A percentile compares a stretch with the other conserved stretches of the same genome.
Evolutionary conservation across 2,113 vertebrate species (phyloP).

Genomic region (Hydrochoerus hydrochaeris): DNA sequence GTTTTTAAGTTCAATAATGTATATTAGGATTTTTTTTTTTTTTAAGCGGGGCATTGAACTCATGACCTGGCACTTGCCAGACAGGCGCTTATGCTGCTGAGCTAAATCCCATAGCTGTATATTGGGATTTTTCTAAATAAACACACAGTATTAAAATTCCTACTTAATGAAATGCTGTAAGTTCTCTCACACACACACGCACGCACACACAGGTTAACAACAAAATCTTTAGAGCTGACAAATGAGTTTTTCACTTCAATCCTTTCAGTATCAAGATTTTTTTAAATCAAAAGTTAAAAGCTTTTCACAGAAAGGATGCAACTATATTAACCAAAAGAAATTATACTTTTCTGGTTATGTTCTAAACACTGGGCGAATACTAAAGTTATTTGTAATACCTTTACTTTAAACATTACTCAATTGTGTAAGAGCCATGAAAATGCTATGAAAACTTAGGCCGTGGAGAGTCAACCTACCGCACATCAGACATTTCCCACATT

Average conservation of each 20-base stretch:
- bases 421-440: not conserved
- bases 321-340: slow-evolving; percentile 27
- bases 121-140: not conserved
- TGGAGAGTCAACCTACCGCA: not conserved
- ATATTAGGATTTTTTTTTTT: not conserved
- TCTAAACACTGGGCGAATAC: not conserved
- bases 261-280: not conserved
- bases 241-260: not conserved
- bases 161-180: slow-evolving; percentile 10
- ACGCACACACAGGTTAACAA: not conserved
- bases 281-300: slow-evolving; percentile 5
- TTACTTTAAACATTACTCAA: not conserved
- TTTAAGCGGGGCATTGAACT: too few relatives aligned
- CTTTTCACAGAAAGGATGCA: not conserved
- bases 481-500: not conserved
- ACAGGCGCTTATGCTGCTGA: too few relatives aligned
- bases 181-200: not conserved
- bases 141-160: slow-evolving; percentile 5
- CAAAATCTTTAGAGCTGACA: not conserved
- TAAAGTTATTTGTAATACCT: not conserved
- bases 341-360: not conserved
- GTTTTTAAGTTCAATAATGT: not conserved
- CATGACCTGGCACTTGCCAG: too few relatives aligned
- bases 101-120: too few relatives aligned
- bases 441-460: not conserved